phyloP scores from a whole-genome alignment of 1,140 invertebrate genomes.

The Procambarus clarkii region DNA sequence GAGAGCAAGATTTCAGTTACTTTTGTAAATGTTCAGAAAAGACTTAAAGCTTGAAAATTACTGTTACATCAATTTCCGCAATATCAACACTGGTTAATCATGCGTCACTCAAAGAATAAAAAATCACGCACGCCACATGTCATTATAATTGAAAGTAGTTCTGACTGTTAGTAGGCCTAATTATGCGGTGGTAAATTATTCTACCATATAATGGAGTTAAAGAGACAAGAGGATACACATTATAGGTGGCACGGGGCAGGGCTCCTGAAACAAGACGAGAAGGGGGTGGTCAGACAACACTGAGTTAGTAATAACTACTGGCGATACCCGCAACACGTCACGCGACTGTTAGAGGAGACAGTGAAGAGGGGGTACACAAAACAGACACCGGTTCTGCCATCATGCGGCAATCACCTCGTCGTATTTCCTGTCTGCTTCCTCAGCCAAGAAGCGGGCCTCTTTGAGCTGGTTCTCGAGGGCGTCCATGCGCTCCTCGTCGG shows the following conservation, averaged over 20 bases:
- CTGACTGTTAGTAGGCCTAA: background rate
- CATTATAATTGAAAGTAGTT: background rate
- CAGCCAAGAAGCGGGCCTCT: conserved; percentile 99
- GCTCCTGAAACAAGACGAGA: conserved; percentile 1
- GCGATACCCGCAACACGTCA: background rate
- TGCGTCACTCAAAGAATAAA: background rate
- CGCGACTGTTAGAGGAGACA: conserved; percentile 5
- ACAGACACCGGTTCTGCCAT: background rate
- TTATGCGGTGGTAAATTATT: background rate
- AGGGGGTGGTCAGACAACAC: background rate
- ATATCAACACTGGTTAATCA: conserved; percentile 1
- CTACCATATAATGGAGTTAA: conserved; percentile 7
- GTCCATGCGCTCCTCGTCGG: conserved; percentile 99
- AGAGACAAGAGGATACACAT: background rate
- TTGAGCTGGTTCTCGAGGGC: conserved; percentile 99
- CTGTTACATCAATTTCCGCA: background rate
- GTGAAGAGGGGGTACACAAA: background rate
- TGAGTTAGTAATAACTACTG: conserved; percentile 14
- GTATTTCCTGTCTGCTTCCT: conserved; percentile 99
- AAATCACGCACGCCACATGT: background rate
- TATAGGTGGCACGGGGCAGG: background rate
- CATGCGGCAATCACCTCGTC: conserved; percentile 92
- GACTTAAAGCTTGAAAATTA: background rate
- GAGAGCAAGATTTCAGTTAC: background rate
- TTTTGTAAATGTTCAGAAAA: background rate